Conservation (phyloP, 2,888 invertebrate genomes). For the Keiferia lycopersicella region DNA sequence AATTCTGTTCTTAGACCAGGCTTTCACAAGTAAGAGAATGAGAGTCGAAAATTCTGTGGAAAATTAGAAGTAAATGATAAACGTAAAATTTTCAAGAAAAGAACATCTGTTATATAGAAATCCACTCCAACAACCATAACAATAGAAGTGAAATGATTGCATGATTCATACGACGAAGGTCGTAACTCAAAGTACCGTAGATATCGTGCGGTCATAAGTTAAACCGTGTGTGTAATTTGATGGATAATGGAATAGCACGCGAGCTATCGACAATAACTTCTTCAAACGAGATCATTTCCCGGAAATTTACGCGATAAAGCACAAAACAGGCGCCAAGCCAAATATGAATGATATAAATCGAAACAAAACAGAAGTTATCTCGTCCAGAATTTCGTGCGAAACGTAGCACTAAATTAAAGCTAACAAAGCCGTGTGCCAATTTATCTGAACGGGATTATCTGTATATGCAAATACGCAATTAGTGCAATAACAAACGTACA, state of each 20-base stretch:
- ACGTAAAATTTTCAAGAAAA: not conserved
- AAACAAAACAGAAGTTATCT: not conserved
- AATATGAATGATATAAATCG: slow-evolving; percentile 1
- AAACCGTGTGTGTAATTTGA: slow-evolving; percentile 43
- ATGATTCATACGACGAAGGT: not conserved
- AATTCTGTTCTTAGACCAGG: slow-evolving; percentile 26
- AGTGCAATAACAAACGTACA: slow-evolving; percentile 15
- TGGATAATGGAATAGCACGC: slow-evolving; percentile 6
- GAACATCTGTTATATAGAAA: not conserved
- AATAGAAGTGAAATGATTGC: slow-evolving; percentile 2
- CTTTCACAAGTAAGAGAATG: slow-evolving; percentile 21
- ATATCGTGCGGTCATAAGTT: slow-evolving; percentile 39
- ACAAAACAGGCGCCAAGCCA: not conserved
- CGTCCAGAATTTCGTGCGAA: not conserved
- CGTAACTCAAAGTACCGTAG: not conserved
- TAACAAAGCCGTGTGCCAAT: slow-evolving; percentile 18
- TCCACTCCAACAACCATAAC: not conserved
- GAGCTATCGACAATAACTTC: not conserved
- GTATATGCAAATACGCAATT: slow-evolving; percentile 20
- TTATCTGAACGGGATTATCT: slow-evolving; percentile 20
- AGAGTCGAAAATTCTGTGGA: not conserved
- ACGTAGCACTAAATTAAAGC: slow-evolving; percentile 11
- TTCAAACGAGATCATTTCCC: not conserved
- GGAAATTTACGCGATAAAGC: not conserved
- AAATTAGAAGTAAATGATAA: not conserved